Percentiles rank a stretch among this genome's conserved stretches.
Conservation (phyloP, 2,888 invertebrate genomes). For the Apodemia mormo region DNA sequence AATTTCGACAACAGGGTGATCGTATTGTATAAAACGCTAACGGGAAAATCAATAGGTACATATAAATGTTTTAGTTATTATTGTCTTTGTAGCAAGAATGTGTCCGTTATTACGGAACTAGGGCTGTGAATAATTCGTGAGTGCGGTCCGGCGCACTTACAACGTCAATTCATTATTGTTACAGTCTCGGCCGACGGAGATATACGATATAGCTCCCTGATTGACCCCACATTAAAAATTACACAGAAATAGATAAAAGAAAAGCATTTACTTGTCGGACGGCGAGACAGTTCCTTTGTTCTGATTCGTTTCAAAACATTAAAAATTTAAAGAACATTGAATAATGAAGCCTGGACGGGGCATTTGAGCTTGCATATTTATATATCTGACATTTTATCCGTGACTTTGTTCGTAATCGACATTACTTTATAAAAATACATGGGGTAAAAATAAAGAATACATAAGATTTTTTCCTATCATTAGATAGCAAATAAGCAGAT, state of each 20-base stretch:
- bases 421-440: slow-evolving; percentile 52
- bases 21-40: not conserved
- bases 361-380: slow-evolving; percentile 47
- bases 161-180: slow-evolving; percentile 78
- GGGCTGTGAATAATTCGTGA: slow-evolving; percentile 81
- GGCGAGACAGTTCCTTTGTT: slow-evolving; percentile 65
- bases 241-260: slow-evolving; percentile 73
- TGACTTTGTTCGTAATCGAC: slow-evolving; percentile 30
- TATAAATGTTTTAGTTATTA: slow-evolving; percentile 16
- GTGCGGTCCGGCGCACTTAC: slow-evolving; percentile 77
- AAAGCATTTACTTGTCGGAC: slow-evolving; percentile 59
- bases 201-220: slow-evolving; percentile 79
- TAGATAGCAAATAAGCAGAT: not conserved
- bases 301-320: slow-evolving; percentile 65
- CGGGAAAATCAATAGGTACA: slow-evolving; percentile 5
- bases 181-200: slow-evolving; percentile 73
- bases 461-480: too few species aligned
- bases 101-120: slow-evolving; percentile 47
- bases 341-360: slow-evolving; percentile 59
- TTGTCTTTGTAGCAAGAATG: slow-evolving; percentile 29
- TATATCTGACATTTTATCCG: slow-evolving; percentile 46
- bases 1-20: too few species aligned
- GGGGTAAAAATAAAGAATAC: too few species aligned
- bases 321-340: slow-evolving; percentile 65
- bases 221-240: slow-evolving; percentile 82